Base-by-base conservation (phyloP, 2,888 invertebrate species). In the Podabrus alpinus region DNA sequence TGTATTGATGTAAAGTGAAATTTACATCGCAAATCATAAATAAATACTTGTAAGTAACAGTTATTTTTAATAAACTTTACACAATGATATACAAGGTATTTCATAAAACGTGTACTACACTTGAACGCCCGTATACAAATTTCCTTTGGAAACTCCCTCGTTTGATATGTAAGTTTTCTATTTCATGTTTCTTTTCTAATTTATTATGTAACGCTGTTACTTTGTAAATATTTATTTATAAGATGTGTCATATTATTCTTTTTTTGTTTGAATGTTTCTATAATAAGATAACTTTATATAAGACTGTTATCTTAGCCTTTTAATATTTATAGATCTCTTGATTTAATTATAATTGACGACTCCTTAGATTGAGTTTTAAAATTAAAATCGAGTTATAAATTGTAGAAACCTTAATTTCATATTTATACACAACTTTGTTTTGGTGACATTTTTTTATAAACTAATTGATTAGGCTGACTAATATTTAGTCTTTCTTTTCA, bases 291-390 rank as follows among this genome's bases (percentile, higher is more conserved):
- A 66, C 59, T 60, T 66, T 69, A 60, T 75, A 21, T 75, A 71
- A 73, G 73, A 76, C 73, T 73, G 71, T 70, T 71, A 71, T 73
- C 76, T 70, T 68, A 69, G 66, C 73, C 70, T 69, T 75, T 68
- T 75, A 66, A 72, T 69, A 64, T 64, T 24, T 45, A 70, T 73
- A 76, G 76, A 76, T 76, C 76, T 76, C 76, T 76, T 68, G 62
- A 15, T 72, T 73, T 64, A 64, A 64, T 64, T 64, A 19, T 15
- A 64, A 64, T 64, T 19, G 19, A 64, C 16, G 16, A 64, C 17
- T 64, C n/a, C 0, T 13, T 45, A n/a, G n/a, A 45, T n/a, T 45
- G 45, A 45, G 45, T 45, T 45, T 4, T n/a, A 45, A 45, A 45
- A 45, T 45, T 45, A 45, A 45, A 45, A 45, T 45, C 45, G 45